Evolutionary conservation across 1,140 invertebrate species (phyloP).

Genomic region (Paralvinella palmiformis): DNA sequence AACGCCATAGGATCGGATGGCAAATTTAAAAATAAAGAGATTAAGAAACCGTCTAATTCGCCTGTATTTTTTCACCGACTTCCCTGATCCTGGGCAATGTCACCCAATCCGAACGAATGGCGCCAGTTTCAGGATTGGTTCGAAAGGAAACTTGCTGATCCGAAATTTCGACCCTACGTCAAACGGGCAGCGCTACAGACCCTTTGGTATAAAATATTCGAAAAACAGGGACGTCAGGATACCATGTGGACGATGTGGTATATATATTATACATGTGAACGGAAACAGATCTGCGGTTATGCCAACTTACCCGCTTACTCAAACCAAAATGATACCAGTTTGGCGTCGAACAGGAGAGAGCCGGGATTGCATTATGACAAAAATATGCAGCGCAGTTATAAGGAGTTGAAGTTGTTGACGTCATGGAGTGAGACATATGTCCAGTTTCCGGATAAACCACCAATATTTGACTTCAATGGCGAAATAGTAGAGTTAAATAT

Average conservation of each 20-base stretch:
- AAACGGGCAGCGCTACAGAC: neutral
- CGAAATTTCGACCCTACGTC: neutral
- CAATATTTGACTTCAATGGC: neutral
- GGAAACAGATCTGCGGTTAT: neutral
- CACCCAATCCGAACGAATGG: conserved; percentile 2
- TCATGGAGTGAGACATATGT: neutral
- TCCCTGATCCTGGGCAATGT: neutral
- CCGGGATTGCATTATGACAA: conserved; percentile 9
- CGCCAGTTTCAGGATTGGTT: conserved; percentile 8
- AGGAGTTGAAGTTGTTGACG: too few relatives aligned
- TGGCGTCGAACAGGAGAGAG: neutral
- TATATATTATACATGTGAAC: conserved; percentile 1
- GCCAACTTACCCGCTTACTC: neutral
- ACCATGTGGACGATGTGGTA: conserved; percentile 15
- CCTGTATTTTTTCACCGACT: neutral
- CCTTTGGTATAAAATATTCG: conserved; percentile 7
- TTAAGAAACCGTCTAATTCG: too few relatives aligned
- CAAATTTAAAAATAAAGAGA: too few relatives aligned
- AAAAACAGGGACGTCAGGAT: neutral
- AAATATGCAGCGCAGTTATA: too few relatives aligned
- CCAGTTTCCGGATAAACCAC: neutral
- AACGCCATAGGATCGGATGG: too few relatives aligned
- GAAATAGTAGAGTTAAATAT: too few relatives aligned
- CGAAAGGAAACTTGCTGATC: neutral
- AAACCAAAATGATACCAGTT: neutral